Percentiles rank a stretch among this genome's conserved stretches.
These are phyloP conservation scores for Melanotaenia boesemani DNA, from an alignment of 2,797 vertebrate species.

Conservation along the genomic window DNA sequence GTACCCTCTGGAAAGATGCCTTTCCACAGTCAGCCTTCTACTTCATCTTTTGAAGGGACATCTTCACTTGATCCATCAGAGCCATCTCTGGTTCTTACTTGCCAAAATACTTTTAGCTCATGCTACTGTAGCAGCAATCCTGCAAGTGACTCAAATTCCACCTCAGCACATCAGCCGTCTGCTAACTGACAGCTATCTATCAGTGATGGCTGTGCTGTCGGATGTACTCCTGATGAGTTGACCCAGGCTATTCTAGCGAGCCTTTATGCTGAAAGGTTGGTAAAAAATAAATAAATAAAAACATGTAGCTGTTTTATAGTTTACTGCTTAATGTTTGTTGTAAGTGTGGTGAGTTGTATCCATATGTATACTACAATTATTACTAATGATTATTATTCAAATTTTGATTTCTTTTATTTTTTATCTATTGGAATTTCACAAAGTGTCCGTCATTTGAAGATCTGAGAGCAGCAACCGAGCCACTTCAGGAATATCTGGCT, in stretches of 20 bases:
- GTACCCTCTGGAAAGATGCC: not conserved
- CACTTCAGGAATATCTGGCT: constrained; percentile 13
- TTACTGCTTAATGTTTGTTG: no score
- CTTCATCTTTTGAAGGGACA: not conserved
- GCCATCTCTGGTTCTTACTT: not conserved
- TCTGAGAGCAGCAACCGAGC: not conserved
- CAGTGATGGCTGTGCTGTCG: no score
- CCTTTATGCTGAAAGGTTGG: not conserved
- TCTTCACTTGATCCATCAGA: not conserved
- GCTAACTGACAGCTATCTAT: no score
- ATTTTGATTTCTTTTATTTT: no score
- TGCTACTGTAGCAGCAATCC: not conserved
- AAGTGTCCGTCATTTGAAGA: constrained; percentile 10
- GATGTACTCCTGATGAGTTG: constrained; percentile 1
- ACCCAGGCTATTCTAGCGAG: constrained; percentile 12
- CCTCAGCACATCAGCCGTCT: not conserved
- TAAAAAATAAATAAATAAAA: no score
- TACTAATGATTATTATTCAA: no score
- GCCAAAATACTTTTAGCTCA: not conserved
- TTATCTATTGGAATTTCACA: not conserved
- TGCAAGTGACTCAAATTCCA: not conserved
- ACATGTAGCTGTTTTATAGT: not conserved
- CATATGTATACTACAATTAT: no score
- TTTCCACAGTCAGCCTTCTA: constrained; percentile 1
- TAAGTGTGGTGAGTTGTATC: no score